Base-by-base conservation (phyloP, 2,113 vertebrate genomes). In the Petroica traversi region DNA sequence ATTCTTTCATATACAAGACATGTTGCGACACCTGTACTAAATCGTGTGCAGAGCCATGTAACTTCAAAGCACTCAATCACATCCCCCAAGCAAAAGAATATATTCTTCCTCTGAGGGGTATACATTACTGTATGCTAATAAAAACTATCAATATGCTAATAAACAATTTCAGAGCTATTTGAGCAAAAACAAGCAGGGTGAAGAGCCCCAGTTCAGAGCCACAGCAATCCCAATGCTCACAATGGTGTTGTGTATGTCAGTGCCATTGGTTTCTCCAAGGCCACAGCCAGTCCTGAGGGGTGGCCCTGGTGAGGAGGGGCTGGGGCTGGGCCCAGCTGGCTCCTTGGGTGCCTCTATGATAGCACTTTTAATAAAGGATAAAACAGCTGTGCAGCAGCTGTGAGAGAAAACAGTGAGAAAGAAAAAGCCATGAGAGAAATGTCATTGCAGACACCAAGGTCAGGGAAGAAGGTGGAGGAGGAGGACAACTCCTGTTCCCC, bases 81-180 rank as follows among this genome's bases (percentile, higher is more conserved):
- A 4, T 6, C 12, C 29, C 45, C 17, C 26, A 25, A 2, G 6
- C 12, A 84, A 69, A 67, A 52, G n/a, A 79, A 54, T 16, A 26
- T 19, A 43, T 28, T 46, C 41, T 45, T 72, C 54, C 52, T 48
- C 29, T 18, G 48, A 84, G n/a, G 5, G 33, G 8, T 8, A 91
- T 62, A n/a, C 26, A 46, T 40, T 74, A 51, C 19, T 38, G 11
- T 24, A 71, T 63, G 78, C 36, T 93, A 75, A 72, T 64, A 92
- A 82, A 94, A 91, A 36, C 33, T n/a, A 73, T 69, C 63, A 80
- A 57, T 93, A 79, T 69, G 67, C 54, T 80, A 69, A 86, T 58
- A 84, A 77, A 76, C 15, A 3, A 38, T 49, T 90, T 76, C 28
- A 14, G 66, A 74, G 23, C 14, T 38, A 78, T 82, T 48, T 89